phyloP scores from a whole-genome alignment of 2,888 invertebrate species.

The Ctenicera cuprea region DNA sequence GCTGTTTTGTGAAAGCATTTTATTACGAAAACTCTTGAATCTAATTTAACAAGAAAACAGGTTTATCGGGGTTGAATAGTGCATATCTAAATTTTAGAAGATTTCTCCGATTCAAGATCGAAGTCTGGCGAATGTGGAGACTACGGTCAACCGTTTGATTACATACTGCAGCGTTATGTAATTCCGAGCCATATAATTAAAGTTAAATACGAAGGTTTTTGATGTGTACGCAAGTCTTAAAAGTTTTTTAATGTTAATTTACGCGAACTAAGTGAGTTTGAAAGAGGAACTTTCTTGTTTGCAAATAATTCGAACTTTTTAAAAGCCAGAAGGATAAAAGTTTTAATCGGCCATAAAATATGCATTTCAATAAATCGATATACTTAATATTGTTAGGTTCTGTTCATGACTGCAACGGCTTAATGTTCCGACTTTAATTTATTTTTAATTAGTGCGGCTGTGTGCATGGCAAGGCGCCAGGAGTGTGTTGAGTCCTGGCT shows the following conservation, averaged over 20 bases:
- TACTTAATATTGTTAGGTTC: conserved; percentile 58
- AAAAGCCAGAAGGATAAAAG: conserved; percentile 27
- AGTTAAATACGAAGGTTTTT: no score
- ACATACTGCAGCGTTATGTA: no score
- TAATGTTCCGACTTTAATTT: conserved; percentile 60
- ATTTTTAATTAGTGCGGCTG: conserved; percentile 63
- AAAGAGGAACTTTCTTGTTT: conserved; percentile 1
- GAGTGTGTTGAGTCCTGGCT: conserved; percentile 53
- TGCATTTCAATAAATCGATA: conserved; percentile 52
- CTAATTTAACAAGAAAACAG: no score
- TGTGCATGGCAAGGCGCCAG: conserved; percentile 58
- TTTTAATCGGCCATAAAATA: conserved; percentile 51
- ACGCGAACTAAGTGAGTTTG: conserved; percentile 22
- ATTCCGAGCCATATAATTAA: no score
- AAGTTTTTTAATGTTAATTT: conserved; percentile 25
- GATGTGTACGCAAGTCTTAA: no score
- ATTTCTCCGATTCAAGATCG: no score
- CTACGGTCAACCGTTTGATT: no score
- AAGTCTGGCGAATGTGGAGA: no score
- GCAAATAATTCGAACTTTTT: conserved; percentile 32
- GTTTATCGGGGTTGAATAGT: no score
- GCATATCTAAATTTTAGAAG: no score
- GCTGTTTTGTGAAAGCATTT: no score
- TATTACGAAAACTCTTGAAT: no score
- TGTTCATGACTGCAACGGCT: conserved; percentile 60